Base-by-base conservation (phyloP, 2,888 invertebrate species). In the Eristalis pertinax region DNA sequence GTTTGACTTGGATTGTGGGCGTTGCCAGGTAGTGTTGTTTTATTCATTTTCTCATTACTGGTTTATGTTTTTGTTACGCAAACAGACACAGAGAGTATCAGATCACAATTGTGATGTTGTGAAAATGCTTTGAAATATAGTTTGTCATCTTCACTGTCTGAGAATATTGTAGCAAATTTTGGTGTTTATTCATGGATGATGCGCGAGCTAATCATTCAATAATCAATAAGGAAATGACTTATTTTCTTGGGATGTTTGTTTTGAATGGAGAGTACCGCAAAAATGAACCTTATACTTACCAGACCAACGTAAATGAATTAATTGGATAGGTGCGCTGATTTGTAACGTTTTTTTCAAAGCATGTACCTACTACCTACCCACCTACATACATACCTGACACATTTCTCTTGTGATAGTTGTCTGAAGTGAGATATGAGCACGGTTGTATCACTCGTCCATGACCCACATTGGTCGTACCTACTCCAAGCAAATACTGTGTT, bases 21-120 rank as follows among this genome's bases (percentile, higher is more conserved):
- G 69, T 63, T 81, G 81, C 81, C 81, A 81, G n/a, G 75, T 62
- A 62, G 5, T 26, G n/a, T 22, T 63, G 43, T 13, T 63, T 73
- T 63, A 10, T 5, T 7, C 4, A 4, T 24, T 7, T 8, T 8
- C 15, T 8, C 50, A 8, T 50, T 19, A 19, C 50, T 19, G 19
- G 60, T 11, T 24, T 60, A 56, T 56, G 56, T 19, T 56, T 56
- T 56, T 22, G 8, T 56, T 56, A 56, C 38, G 38, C 38, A 38
- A 38, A 38, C 38, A 38, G 8, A 1, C 32, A 1, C 7, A 32
- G 8, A 8, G 7, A 2, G 11, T 38, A 38, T 38, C 38, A 38
- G 38, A 38, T 38, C 38, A 38, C 38, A 38, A 38, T 38, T 38
- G 38, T 13, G 32, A 38, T 13, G 8, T 35, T 35, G 38, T 38